These are phyloP conservation scores for Eupithecia centaureata DNA, from an alignment of 2,888 invertebrate genomes.

Conservation along the genomic window DNA sequence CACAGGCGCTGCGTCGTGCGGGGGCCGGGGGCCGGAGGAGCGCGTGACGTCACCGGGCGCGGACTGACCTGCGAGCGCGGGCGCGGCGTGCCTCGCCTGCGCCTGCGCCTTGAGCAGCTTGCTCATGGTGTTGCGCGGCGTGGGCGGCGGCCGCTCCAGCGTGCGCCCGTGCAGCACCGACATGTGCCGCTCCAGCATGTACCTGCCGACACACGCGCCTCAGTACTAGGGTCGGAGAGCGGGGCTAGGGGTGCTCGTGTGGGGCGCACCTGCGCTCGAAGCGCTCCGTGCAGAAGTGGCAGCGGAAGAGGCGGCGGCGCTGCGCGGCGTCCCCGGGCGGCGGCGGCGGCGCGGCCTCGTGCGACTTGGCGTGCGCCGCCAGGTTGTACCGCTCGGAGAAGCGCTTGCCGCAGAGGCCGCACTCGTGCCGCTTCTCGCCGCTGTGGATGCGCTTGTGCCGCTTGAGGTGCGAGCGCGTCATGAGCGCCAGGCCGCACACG, in stretches of 20 bases:
- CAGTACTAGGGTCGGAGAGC: too few species aligned
- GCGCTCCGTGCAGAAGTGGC: slow-evolving; percentile 74
- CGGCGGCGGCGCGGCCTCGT: slow-evolving; percentile 53
- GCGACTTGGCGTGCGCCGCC: slow-evolving; percentile 75
- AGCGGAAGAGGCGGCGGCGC: slow-evolving; percentile 71
- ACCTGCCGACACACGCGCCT: slow-evolving; percentile 47
- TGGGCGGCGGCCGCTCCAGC: slow-evolving; percentile 76
- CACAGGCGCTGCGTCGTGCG: too few species aligned
- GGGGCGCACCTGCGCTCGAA: slow-evolving; percentile 69
- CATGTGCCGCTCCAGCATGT: slow-evolving; percentile 78
- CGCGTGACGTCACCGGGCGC: too few species aligned
- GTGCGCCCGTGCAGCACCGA: slow-evolving; percentile 71
- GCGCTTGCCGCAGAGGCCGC: slow-evolving; percentile 82
- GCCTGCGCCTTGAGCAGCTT: slow-evolving; percentile 80
- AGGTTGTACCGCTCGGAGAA: slow-evolving; percentile 85
- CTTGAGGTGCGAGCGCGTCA: slow-evolving; percentile 87
- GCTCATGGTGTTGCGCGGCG: slow-evolving; percentile 81
- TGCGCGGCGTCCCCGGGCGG: slow-evolving; percentile 44
- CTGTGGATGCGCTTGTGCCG: slow-evolving; percentile 87
- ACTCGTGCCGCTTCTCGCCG: slow-evolving; percentile 85
- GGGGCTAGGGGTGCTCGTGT: too few species aligned
- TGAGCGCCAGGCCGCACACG: slow-evolving; percentile 84
- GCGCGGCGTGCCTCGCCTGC: slow-evolving; percentile 47
- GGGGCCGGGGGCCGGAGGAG: too few species aligned
- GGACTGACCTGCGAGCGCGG: slow-evolving; percentile 15